Evolutionary conservation across 2,888 invertebrate species (phyloP).

Genomic region (Pyrochroa serraticornis): DNA sequence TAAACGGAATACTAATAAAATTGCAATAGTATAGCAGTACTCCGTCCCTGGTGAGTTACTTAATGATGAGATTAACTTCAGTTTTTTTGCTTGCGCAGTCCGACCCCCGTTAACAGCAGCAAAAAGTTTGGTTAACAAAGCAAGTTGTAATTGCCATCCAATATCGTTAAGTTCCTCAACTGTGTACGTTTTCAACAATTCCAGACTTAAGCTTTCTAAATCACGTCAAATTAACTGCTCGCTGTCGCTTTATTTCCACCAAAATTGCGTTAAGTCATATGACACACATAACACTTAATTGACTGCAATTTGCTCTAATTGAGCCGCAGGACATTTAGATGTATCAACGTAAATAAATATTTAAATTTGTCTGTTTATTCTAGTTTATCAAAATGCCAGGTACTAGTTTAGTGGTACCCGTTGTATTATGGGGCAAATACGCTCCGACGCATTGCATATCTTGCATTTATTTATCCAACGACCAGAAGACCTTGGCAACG

Average conservation of each 20-base stretch:
- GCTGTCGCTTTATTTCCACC: constrained; percentile 6
- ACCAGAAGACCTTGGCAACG: constrained; percentile 91
- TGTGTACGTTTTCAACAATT: not conserved
- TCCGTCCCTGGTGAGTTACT: constrained; percentile 44
- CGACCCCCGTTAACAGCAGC: not conserved
- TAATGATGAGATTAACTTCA: constrained; percentile 15
- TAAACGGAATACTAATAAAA: constrained; percentile 39
- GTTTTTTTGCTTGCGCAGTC: not conserved
- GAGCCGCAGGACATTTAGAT: constrained; percentile 21
- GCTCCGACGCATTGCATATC: constrained; percentile 98
- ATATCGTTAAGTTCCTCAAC: not conserved
- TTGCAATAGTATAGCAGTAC: constrained; percentile 46
- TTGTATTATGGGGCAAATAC: constrained; percentile 95
- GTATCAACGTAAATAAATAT: constrained; percentile 27
- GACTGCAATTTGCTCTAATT: constrained; percentile 48
- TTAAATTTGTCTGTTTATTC: constrained; percentile 28
- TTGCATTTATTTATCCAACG: constrained; percentile 87
- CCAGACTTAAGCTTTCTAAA: constrained; percentile 4
- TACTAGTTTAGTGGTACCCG: constrained; percentile 92
- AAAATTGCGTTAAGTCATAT: constrained; percentile 24
- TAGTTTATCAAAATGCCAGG: constrained; percentile 67
- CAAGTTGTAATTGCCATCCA: constrained; percentile 10
- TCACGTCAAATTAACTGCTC: constrained; percentile 21
- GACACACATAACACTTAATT: constrained; percentile 41
- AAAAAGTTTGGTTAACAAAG: constrained; percentile 27